A percentile compares a stretch with the other conserved stretches of the same genome.
These are phyloP conservation scores for Neogobius melanostomus DNA, from an alignment of 2,113 vertebrate genomes.

Conservation along the genomic window DNA sequence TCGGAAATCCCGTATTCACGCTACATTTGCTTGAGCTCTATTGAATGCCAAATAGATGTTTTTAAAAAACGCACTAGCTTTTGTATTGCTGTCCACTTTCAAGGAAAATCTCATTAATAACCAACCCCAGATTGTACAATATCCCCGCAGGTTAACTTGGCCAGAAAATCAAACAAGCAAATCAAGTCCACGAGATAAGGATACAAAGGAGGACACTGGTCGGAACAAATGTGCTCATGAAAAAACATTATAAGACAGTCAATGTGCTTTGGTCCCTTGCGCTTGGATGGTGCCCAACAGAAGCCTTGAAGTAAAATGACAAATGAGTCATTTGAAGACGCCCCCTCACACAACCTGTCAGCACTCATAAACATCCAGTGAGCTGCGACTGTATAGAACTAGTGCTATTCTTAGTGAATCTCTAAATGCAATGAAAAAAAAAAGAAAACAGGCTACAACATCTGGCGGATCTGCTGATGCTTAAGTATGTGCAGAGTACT, in stretches of 20 bases:
- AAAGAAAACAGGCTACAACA: constrained; percentile 32
- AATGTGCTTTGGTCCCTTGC: constrained; percentile 46
- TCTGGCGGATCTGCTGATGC: constrained; percentile 32
- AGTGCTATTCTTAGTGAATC: constrained; percentile 38
- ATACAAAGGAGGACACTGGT: constrained; percentile 2
- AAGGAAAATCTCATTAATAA: constrained; percentile 40
- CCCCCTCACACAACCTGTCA: constrained; percentile 70
- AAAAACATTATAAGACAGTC: constrained; percentile 34
- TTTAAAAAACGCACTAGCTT: background rate
- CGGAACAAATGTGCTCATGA: constrained; percentile 23
- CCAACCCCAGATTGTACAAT: constrained; percentile 25
- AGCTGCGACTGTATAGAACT: constrained; percentile 43
- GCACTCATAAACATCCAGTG: constrained; percentile 58
- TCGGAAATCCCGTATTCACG: constrained; percentile 16
- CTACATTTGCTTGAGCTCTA: constrained; percentile 4
- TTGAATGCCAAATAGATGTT: constrained; percentile 12
- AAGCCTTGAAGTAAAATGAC: constrained; percentile 72
- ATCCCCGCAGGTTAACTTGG: constrained; percentile 13
- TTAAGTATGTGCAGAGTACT: constrained; percentile 1
- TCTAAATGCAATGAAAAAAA: background rate
- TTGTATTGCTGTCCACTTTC: constrained; percentile 7
- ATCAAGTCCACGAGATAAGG: background rate
- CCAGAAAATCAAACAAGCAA: constrained; percentile 5
- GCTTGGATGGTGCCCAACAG: constrained; percentile 60
- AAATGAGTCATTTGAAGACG: constrained; percentile 71